phyloP scores from a whole-genome alignment of 2,113 vertebrate genomes.

The Abramis brama region DNA sequence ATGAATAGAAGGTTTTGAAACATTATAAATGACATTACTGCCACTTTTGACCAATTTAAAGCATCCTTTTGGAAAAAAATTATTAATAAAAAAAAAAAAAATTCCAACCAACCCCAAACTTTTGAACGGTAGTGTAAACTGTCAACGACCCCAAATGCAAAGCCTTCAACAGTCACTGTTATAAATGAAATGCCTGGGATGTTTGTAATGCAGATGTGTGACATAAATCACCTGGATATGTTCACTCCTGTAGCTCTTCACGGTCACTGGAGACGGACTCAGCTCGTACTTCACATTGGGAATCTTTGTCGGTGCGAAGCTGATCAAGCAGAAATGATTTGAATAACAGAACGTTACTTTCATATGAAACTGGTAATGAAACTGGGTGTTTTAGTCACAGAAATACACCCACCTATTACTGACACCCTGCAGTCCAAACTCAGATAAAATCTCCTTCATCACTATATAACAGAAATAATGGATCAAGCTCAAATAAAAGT shows the following conservation, averaged over 20 bases:
- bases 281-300: constrained; percentile 77
- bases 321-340: constrained; percentile 55
- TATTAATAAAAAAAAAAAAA: too few relatives aligned
- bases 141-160: too few relatives aligned
- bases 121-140: too few relatives aligned
- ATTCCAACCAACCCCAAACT: too few relatives aligned
- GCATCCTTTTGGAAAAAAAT: too few relatives aligned
- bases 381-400: not conserved
- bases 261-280: constrained; percentile 58
- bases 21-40: not conserved
- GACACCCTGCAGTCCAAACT: constrained; percentile 78
- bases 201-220: not conserved
- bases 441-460: constrained; percentile 79
- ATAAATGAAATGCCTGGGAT: not conserved
- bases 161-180: too few relatives aligned
- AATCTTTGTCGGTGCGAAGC: constrained; percentile 76
- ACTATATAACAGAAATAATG: constrained; percentile 58
- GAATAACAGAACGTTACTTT: constrained; percentile 44
- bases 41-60: not conserved
- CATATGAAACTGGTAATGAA: constrained; percentile 45
- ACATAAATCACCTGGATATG: constrained; percentile 60
- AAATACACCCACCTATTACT: constrained; percentile 71
- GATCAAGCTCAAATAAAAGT: not conserved
- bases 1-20: not conserved
- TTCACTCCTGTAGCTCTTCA: constrained; percentile 45